Base-by-base conservation (phyloP, 1,140 invertebrate genomes). In the Panulirus ornatus region DNA sequence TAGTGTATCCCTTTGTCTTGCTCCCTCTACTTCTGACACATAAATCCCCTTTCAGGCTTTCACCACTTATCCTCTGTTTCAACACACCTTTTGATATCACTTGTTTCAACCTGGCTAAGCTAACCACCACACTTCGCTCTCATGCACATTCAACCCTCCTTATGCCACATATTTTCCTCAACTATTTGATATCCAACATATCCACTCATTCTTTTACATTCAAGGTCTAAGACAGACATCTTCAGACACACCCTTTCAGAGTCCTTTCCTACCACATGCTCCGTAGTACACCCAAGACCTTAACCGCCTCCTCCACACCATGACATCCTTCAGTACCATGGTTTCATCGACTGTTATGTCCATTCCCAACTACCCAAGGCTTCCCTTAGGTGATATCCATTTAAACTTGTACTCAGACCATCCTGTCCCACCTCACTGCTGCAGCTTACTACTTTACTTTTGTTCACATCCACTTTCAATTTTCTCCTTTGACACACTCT, bases 21-120 rank as follows among this genome's bases (percentile, higher is more conserved):
- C 70, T 73, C 70, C 42, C 70, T 70, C 66, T 70, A n/a, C 36
- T 34, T 70, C 66, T 70, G 16, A 9, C 11, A 22, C 66, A 70
- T 11, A n/a, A n/a, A 22, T 27, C 36, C n/a, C 66, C 66, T 19
- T 34, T 1, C 19, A 22, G 27, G 27, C 58, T 63, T 63, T 6
- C 58, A 22, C 1, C n/a, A n/a, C n/a, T n/a, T n/a, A n/a, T n/a
- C n/a, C n/a, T n/a, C n/a, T n/a, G n/a, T n/a, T n/a, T n/a, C n/a
- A n/a, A n/a, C n/a, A n/a, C n/a, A n/a, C n/a, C n/a, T n/a, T n/a
- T n/a, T n/a, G n/a, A n/a, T n/a, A n/a, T 1, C 58, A 1, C 58
- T 2, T 63, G 9, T 22, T 22, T 22, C 27, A 8, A 22, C 58
- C 58, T 63, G 19, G 27, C 58, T 22, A 63, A 63, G 8, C 58